These are phyloP conservation scores for Drosophila equinoxialis DNA, from an alignment of 1,140 invertebrate species.

Conservation along the genomic window DNA sequence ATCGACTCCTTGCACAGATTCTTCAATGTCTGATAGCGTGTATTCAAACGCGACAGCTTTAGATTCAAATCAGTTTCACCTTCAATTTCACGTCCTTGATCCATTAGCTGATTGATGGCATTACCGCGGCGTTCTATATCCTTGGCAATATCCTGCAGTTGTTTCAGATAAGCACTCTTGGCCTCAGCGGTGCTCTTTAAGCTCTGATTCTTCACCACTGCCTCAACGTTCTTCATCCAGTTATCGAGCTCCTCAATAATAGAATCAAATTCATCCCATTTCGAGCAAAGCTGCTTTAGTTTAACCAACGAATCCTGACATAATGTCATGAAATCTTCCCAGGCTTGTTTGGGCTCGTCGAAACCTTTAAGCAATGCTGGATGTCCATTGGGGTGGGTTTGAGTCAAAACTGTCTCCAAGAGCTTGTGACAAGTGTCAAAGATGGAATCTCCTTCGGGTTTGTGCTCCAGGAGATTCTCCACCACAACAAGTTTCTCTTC, in stretches of 20 bases:
- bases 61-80: slow-evolving; percentile 90
- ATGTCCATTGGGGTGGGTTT: slow-evolving; percentile 92
- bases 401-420: slow-evolving; percentile 88
- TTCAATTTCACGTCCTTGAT: slow-evolving; percentile 89
- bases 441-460: slow-evolving; percentile 89
- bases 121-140: slow-evolving; percentile 89
- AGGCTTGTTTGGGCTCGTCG: slow-evolving; percentile 89
- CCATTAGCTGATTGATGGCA: slow-evolving; percentile 88
- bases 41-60: slow-evolving; percentile 91
- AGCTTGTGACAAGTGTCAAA: slow-evolving; percentile 89
- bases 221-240: slow-evolving; percentile 94
- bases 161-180: slow-evolving; percentile 91
- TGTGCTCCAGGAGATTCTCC: slow-evolving; percentile 89
- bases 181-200: slow-evolving; percentile 92
- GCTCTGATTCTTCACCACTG: slow-evolving; percentile 93
- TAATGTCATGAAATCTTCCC: slow-evolving; percentile 90
- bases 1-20: slow-evolving; percentile 92
- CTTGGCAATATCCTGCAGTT: slow-evolving; percentile 89
- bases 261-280: slow-evolving; percentile 92
- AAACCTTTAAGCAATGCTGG: slow-evolving; percentile 89
- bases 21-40: slow-evolving; percentile 93
- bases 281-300: slow-evolving; percentile 88
- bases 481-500: slow-evolving; percentile 89
- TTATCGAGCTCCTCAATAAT: slow-evolving; percentile 89
- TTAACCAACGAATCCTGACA: slow-evolving; percentile 88